A percentile compares a stretch with the other conserved stretches of the same genome.
Conservation (phyloP, 64 coral and sea anemone species). For the Platygyra sinensis region DNA sequence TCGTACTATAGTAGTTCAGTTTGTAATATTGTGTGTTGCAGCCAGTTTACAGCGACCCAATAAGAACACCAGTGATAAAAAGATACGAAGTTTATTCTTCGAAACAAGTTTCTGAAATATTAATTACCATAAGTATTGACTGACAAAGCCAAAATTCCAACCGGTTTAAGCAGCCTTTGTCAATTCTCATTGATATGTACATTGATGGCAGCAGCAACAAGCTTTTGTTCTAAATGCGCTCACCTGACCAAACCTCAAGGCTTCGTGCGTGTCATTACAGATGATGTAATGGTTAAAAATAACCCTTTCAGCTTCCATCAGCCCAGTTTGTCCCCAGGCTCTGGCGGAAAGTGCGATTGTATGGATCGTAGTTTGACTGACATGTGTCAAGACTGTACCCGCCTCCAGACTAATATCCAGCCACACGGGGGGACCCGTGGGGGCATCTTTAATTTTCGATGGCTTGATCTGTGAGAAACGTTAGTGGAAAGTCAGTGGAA, state of each 20-base stretch:
- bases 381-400: slow-evolving; percentile 52
- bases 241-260: slow-evolving; percentile 87
- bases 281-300: slow-evolving; percentile 90
- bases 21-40: no score
- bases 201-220: no score
- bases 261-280: slow-evolving; percentile 89
- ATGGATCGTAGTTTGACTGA: slow-evolving; percentile 82
- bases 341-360: slow-evolving; percentile 61
- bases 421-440: slow-evolving; percentile 36
- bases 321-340: slow-evolving; percentile 62
- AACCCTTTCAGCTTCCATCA: slow-evolving; percentile 36
- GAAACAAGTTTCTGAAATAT: no score
- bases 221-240: neutral
- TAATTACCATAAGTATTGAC: no score
- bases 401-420: slow-evolving; percentile 70
- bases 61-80: no score
- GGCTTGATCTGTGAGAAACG: neutral
- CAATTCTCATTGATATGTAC: no score
- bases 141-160: no score
- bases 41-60: no score
- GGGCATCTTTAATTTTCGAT: neutral
- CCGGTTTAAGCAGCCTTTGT: no score
- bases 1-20: no score
- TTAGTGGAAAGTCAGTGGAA: no score
- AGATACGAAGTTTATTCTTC: no score